phyloP scores from a whole-genome alignment of 1,140 invertebrate species.

The Hydropsyche tenuis region DNA sequence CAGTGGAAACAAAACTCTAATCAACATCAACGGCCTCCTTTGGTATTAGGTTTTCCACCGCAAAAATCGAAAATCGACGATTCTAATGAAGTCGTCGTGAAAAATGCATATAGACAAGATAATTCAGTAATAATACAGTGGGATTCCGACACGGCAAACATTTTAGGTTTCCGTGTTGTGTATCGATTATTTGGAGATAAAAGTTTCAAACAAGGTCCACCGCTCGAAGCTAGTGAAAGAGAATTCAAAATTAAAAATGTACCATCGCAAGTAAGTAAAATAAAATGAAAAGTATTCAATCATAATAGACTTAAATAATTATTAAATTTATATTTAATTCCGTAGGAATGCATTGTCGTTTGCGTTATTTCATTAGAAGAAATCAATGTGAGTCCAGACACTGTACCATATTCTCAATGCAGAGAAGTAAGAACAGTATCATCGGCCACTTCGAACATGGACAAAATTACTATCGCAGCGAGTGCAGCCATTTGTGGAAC shows the following conservation, averaged over 20 bases:
- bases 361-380: conserved; percentile 91
- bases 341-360: conserved; percentile 88
- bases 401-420: conserved; percentile 85
- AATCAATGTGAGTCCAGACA: conserved; percentile 81
- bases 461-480: conserved; percentile 92
- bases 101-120: conserved; percentile 83
- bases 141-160: conserved; percentile 85
- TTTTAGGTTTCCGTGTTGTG: conserved; percentile 86
- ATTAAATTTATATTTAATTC: conserved; percentile 15
- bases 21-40: conserved; percentile 69
- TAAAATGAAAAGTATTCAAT: conserved; percentile 12
- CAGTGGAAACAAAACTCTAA: conserved; percentile 55
- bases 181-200: conserved; percentile 90
- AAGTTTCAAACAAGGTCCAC: conserved; percentile 87
- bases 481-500: conserved; percentile 93
- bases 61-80: conserved; percentile 69
- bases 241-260: conserved; percentile 94
- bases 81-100: conserved; percentile 80
- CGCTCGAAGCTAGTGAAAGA: conserved; percentile 83
- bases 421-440: conserved; percentile 85
- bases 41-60: conserved; percentile 74
- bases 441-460: conserved; percentile 84
- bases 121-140: conserved; percentile 90
- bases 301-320: too few relatives aligned
- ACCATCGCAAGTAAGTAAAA: conserved; percentile 75